Percentiles rank a stretch among this genome's conserved stretches.
Conservation (phyloP, 2,888 invertebrate species). For the Sphaerophoria taeniata region DNA sequence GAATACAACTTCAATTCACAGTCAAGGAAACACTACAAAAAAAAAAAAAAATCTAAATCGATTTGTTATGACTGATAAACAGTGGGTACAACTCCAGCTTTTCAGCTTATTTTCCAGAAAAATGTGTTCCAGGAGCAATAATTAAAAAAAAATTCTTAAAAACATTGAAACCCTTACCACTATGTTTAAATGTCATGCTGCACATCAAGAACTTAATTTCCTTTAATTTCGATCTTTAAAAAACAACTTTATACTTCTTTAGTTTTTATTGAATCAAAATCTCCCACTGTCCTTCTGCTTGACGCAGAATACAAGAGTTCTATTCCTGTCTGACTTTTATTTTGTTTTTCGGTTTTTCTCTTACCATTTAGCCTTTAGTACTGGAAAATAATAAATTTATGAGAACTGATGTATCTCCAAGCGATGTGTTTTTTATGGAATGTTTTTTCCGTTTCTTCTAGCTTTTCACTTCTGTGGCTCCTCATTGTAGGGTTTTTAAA, state of each 20-base stretch:
- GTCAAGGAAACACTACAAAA: background rate
- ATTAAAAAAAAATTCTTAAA: too few species aligned
- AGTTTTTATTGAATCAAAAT: background rate
- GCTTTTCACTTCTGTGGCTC: background rate
- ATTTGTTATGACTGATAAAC: slow-evolving; percentile 36
- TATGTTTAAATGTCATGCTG: too few species aligned
- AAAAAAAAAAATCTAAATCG: slow-evolving; percentile 27
- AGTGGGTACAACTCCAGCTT: background rate
- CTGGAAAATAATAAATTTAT: slow-evolving; percentile 45
- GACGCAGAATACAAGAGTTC: slow-evolving; percentile 29
- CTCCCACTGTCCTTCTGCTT: background rate
- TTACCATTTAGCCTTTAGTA: slow-evolving; percentile 22
- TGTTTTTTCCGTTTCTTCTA: background rate
- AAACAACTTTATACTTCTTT: background rate
- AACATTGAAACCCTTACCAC: too few species aligned
- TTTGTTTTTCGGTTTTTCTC: slow-evolving; percentile 4
- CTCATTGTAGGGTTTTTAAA: background rate
- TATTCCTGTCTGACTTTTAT: slow-evolving; percentile 41
- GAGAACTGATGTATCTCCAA: slow-evolving; percentile 42
- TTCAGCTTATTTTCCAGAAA: too few species aligned
- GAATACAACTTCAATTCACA: slow-evolving; percentile 24
- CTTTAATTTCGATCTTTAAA: too few species aligned
- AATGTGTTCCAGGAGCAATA: too few species aligned
- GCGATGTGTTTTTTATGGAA: slow-evolving; percentile 12
- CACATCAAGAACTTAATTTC: too few species aligned